Base-by-base conservation (phyloP, 2,888 invertebrate species). In the Eulithis prunata region DNA sequence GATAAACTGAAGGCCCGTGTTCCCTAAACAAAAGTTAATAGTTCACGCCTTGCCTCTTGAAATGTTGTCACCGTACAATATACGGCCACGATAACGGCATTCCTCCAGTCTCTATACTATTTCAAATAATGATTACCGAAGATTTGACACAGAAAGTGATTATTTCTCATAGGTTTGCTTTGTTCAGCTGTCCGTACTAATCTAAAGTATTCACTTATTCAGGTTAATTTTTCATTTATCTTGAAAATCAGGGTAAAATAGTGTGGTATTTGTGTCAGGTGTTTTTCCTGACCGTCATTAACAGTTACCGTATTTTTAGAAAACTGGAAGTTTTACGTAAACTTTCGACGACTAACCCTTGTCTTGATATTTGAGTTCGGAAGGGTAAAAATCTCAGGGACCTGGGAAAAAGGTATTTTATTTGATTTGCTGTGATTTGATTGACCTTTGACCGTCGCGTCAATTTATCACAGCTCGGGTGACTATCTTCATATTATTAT, bases 11-110 rank as follows among this genome's bases (percentile, higher is more conserved):
- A 64, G 70, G 70, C 70, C 67, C 70, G 71, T 66, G 57, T 59
- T 66, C 68, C 55, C 75, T 74, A 76, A 79, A 80, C 78, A 80
- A 80, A 79, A 81, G 79, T 82, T 78, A 79, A 81, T 80, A 80
- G 81, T 79, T 80, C 70, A 76, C 64, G 52, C 43, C 13, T 59
- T 28, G 7, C 10, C 3, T 13, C 13, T 13, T 52, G 0, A 45
- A 7, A 45, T 52, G 13, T 28, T 5, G 28, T 14, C 10, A 5
- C 28, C 28, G 58, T 13, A 4, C 2, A 28, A 46, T 13, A 46
- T 13, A 13, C 13, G 32, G n/a, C 21, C 21, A 21, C 2, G 52
- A 32, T 28, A 5, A 5, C 3, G 28, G 2, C 12, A 51, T 32
- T 32, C 32, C 32, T 5, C 21, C 32, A 32, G 32, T 3, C 32